These are phyloP conservation scores for Saxidomus purpurata DNA, from an alignment of 1,140 invertebrate genomes.

Conservation along the genomic window DNA sequence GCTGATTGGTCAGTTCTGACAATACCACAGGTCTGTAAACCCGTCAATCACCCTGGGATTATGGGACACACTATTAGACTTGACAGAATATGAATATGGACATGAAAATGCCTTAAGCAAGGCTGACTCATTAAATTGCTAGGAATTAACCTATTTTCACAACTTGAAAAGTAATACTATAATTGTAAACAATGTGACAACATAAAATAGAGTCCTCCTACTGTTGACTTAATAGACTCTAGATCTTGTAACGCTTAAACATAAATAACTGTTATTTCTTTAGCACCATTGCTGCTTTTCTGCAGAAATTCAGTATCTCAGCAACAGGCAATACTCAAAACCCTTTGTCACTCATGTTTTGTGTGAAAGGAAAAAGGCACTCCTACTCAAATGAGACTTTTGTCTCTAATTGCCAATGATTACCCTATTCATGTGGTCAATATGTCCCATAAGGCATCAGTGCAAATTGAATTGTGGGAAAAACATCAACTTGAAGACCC, in stretches of 20 bases:
- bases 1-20: conserved; percentile 47
- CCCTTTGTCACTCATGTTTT: background rate
- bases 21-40: background rate
- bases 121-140: background rate
- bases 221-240: too few relatives aligned
- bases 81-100: conserved; percentile 26
- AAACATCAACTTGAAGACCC: conserved; percentile 32
- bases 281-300: too few relatives aligned
- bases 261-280: too few relatives aligned
- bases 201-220: too few relatives aligned
- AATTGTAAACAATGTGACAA: too few relatives aligned
- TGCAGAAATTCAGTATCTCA: background rate
- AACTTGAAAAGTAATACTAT: too few relatives aligned
- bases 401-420: conserved; percentile 42
- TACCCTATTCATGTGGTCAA: conserved; percentile 59
- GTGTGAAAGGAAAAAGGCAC: background rate
- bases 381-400: background rate
- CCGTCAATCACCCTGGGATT: conserved; percentile 47
- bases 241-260: too few relatives aligned
- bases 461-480: conserved; percentile 64
- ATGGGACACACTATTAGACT: conserved; percentile 5
- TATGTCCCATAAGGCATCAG: conserved; percentile 43
- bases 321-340: background rate
- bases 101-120: background rate
- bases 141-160: background rate